Conservation (phyloP, 1,140 invertebrate genomes). For the Diplogasteroides magnus region DNA sequence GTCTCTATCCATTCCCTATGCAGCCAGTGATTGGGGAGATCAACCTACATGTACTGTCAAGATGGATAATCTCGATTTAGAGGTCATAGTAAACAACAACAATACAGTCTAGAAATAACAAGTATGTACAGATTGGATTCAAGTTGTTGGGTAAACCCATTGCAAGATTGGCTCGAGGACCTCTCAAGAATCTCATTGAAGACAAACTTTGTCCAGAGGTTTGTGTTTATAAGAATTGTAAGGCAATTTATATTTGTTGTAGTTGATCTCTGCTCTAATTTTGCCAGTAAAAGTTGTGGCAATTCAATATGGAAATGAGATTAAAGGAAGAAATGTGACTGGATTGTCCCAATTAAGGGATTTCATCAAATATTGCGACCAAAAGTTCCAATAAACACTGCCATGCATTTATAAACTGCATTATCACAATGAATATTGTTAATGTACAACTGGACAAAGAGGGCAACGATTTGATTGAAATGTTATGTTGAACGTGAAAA, state of each 20-base stretch:
- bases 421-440: too few relatives aligned
- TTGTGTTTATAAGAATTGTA: too few relatives aligned
- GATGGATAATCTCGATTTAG: background rate
- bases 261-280: too few relatives aligned
- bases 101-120: too few relatives aligned
- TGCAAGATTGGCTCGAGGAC: background rate
- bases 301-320: background rate
- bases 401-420: too few relatives aligned
- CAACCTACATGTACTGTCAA: background rate
- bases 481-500: too few relatives aligned
- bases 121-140: background rate
- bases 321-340: background rate
- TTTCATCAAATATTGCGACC: too few relatives aligned
- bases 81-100: background rate
- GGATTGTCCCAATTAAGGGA: background rate
- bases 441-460: too few relatives aligned
- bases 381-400: too few relatives aligned
- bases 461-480: too few relatives aligned
- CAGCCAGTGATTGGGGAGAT: too few relatives aligned
- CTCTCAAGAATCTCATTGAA: background rate
- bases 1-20: background rate
- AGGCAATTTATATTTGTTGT: too few relatives aligned
- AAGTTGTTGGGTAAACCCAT: background rate
- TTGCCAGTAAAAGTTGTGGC: background rate
- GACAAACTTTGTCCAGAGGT: background rate